phyloP scores from a whole-genome alignment of 2,888 invertebrate genomes.

The Tholera decimalis region DNA sequence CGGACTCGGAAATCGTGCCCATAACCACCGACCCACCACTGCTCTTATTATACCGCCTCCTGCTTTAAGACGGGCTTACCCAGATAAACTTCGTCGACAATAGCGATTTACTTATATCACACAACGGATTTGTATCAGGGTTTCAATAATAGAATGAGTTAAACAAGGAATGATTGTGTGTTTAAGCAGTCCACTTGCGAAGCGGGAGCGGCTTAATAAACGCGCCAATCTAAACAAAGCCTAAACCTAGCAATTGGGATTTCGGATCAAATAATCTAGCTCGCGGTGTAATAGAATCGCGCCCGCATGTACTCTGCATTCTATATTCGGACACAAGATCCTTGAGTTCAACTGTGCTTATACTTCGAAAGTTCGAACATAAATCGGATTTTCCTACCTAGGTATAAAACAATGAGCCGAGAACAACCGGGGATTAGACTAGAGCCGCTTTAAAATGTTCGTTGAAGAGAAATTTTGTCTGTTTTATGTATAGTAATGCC shows the following conservation, averaged over 20 bases:
- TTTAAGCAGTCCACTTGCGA: not conserved
- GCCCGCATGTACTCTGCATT: constrained; percentile 1
- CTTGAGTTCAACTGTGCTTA: constrained; percentile 8
- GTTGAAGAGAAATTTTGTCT: no score
- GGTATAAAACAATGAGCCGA: not conserved
- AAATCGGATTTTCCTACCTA: not conserved
- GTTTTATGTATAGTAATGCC: no score
- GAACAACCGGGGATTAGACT: no score
- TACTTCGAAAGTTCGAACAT: constrained; percentile 11
- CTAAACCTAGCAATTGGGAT: constrained; percentile 18
- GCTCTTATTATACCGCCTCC: no score
- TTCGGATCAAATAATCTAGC: constrained; percentile 30
- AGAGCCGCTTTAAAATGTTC: no score
- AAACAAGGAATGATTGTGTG: not conserved
- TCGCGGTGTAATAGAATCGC: constrained; percentile 45
- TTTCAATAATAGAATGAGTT: not conserved
- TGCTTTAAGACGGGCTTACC: no score
- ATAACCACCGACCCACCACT: no score
- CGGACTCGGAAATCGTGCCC: no score
- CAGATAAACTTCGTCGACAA: no score
- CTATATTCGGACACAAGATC: constrained; percentile 14
- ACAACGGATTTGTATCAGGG: not conserved
- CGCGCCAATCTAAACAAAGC: not conserved
- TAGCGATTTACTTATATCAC: no score
- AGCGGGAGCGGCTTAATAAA: not conserved